Evolutionary conservation across 2,888 invertebrate genomes (phyloP), one percentile per base, ranked within the genome.

Genomic region (Nomada ferruginata): DNA sequence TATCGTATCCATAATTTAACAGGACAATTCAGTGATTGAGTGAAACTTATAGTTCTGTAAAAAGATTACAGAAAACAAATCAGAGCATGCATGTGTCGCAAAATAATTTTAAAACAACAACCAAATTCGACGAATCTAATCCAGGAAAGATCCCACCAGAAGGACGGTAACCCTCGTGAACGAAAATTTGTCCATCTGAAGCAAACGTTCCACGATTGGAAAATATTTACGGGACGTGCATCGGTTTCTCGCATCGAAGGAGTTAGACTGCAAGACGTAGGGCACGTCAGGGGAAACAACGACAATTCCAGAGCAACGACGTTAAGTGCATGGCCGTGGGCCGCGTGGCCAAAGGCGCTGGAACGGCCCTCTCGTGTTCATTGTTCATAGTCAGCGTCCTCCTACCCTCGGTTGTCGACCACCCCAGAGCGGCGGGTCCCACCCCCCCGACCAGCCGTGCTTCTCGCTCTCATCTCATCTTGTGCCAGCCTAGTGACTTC

Each of bases 261-360:
- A 57, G 72, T 11, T 36, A 23, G 15, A 11, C n/a, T 42, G 60
- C 26, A 53, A 36, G 52, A 47, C 20, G 44, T 65, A 61, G 76
- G 72, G 57, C 57, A 26, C 29, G 55, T 74, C 71, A 60, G 20
- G 4, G 65, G 75, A 82, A 36, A 80, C 79, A 76, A 86, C 75
- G 91, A 92, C 92, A 92, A 93, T 93, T 93, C 87, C 88, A 93
- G 91, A 92, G 89, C 92, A 90, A 91, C 89, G 87, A 86, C 88
- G 89, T 91, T 92, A 92, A 93, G 93, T 91, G 91, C 91, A 91
- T 86, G 90, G 89, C 92, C 91, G 90, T 85, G 87, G 90, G 93
- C 91, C 91, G 90, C 90, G 90, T 93, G 91, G 93, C 93, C 92
- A 91, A 91, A 92, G 93, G 93, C 93, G 91, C 88, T 92, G 89